Base-by-base conservation (phyloP, 1,140 invertebrate genomes). In the Zaprionus capensis region DNA sequence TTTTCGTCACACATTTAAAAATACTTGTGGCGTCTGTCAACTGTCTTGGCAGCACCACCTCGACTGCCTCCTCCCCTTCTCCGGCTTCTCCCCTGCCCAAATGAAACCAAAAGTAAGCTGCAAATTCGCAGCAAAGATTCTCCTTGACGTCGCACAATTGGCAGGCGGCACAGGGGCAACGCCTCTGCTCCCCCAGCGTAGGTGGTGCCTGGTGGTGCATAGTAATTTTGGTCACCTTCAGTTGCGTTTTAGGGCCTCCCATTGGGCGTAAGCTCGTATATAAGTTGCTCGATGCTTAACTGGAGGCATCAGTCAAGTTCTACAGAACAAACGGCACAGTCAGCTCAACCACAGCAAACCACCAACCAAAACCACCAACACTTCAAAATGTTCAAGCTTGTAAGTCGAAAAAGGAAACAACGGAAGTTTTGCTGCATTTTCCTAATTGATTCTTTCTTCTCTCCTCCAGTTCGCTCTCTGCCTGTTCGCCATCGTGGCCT, bases 401-500 rank as follows among this genome's bases (percentile, higher is more conserved):
- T 92, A 92, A 92, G 91, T 58, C 31, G 17, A 14, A 51, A 20
- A 24, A 6, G 41, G 2, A 17, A 7, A 14, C 36, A 4, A 17
- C 1, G 7, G n/a, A 17, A 46, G 9, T 46, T 17, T 12, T 6
- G 14, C n/a, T 2, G 57, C 14, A 38, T 36, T 28, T 55, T 17
- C 15, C 24, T 34, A 26, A 26, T 26, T 22, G 3, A 12, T 36
- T 58, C 7, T 41, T 15, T 2, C 3, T 22, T 22, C 11, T 26
- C 14, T 9, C 12, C 28, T 31, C 7, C 3, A 92, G 91, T 86
- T 92, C 71, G 87, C 87, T 61, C 57, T 92, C 22, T 92, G 91
- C 76, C 76, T 92, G 63, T 90, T 92, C 80, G 93, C 93, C 57
- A 75, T 93, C 62, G 82, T 92, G 64, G 92, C 93, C 58, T 90